These are phyloP conservation scores for Actias luna DNA, from an alignment of 2,888 invertebrate species.

Conservation along the genomic window DNA sequence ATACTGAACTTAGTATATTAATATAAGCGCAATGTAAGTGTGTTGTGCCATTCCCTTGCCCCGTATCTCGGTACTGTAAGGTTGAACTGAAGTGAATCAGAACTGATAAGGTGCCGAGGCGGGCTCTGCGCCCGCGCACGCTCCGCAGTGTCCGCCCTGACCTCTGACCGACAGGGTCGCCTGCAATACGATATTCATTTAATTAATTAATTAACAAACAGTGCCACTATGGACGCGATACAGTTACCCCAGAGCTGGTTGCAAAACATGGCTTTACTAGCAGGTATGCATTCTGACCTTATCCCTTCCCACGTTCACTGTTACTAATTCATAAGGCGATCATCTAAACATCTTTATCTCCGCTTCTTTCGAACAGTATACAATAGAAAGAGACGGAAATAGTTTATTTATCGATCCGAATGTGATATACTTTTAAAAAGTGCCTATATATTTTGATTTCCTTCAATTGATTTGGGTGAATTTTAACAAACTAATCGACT, in stretches of 20 bases:
- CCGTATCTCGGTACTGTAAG: conserved; percentile 22
- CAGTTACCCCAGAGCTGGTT: conserved; percentile 54
- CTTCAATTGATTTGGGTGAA: not conserved
- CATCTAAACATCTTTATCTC: not conserved
- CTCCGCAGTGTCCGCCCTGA: conserved; percentile 53
- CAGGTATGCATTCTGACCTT: conserved; percentile 46
- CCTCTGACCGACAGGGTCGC: conserved; percentile 66
- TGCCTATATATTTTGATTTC: no score
- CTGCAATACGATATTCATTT: conserved; percentile 18
- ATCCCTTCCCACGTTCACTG: not conserved
- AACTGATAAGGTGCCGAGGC: conserved; percentile 46
- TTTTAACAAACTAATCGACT: not conserved
- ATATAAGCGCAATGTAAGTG: no score
- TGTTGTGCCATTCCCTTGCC: conserved; percentile 23
- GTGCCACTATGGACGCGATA: conserved; percentile 15
- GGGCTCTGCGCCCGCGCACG: conserved; percentile 14
- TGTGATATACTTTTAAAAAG: not conserved
- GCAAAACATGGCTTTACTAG: conserved; percentile 54
- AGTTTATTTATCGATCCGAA: not conserved
- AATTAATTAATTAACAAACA: not conserved
- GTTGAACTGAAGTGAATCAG: conserved; percentile 50
- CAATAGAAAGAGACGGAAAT: not conserved
- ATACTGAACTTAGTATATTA: no score
- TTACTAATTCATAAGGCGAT: not conserved
- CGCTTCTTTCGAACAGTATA: not conserved